phyloP scores from a whole-genome alignment of 2,888 invertebrate species.

The Cantharis flavilabris region DNA sequence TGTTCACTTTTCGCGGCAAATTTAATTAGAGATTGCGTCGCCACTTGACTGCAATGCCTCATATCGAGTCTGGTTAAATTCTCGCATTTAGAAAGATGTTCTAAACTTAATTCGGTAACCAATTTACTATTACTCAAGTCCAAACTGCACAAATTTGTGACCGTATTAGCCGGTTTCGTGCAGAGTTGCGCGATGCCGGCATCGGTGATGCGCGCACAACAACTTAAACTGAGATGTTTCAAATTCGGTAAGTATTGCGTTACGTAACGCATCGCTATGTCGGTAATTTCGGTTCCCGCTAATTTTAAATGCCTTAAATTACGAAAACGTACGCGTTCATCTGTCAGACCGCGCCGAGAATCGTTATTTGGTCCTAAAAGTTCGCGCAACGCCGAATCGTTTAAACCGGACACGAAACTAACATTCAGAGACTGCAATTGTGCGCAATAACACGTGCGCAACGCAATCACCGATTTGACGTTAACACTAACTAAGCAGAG shows the following conservation, averaged over 20 bases:
- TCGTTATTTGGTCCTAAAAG: conserved; percentile 86
- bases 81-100: conserved; percentile 78
- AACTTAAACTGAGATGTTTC: conserved; percentile 77
- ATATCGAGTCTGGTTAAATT: conserved; percentile 75
- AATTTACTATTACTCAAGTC: conserved; percentile 83
- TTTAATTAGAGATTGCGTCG: conserved; percentile 80
- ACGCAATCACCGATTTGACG: conserved; percentile 37
- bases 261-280: conserved; percentile 79
- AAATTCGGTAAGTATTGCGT: conserved; percentile 78
- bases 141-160: conserved; percentile 70
- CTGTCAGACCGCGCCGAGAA: conserved; percentile 75
- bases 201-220: conserved; percentile 87
- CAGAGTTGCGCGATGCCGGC: conserved; percentile 88
- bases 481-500: conserved; percentile 77
- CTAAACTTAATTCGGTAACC: conserved; percentile 80
- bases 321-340: conserved; percentile 76
- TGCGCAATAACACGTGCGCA: conserved; percentile 64
- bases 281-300: conserved; percentile 88
- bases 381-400: conserved; percentile 83
- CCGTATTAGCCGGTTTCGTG: conserved; percentile 71
- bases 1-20: conserved; percentile 82
- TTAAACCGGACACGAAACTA: conserved; percentile 84
- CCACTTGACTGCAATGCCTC: conserved; percentile 79
- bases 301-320: conserved; percentile 76
- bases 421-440: conserved; percentile 78